Conservation (phyloP, 2,797 vertebrate species). For the Psittacula echo region DNA sequence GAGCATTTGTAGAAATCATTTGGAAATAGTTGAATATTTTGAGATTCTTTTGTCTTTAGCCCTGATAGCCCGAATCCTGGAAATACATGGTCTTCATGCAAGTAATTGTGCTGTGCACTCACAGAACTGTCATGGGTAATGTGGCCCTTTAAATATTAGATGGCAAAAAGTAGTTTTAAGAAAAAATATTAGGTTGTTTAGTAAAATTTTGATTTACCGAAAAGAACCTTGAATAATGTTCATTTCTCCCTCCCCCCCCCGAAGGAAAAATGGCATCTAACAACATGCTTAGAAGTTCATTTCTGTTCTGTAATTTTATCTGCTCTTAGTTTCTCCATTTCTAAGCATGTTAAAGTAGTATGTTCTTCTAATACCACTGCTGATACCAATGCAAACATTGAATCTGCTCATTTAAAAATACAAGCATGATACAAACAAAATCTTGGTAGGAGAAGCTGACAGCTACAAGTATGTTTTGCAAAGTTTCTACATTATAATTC, state of each 20-base stretch:
- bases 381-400: not conserved
- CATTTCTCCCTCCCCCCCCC: not conserved
- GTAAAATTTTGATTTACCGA: not conserved
- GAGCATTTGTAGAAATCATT: not conserved
- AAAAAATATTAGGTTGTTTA: not conserved
- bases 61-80: not conserved
- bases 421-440: not conserved
- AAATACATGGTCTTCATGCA: not conserved
- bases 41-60: not conserved
- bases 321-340: not conserved
- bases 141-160: not conserved
- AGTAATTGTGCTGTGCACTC: not conserved
- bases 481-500: constrained; percentile 52
- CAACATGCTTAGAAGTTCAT: not conserved
- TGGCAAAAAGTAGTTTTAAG: not conserved
- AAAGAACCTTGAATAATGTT: not conserved
- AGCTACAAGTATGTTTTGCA: constrained; percentile 14
- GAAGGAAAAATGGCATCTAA: not conserved
- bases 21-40: not conserved
- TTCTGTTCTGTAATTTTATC: not conserved
- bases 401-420: not conserved
- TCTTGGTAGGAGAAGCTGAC: constrained; percentile 6
- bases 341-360: not conserved
- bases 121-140: not conserved
- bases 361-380: not conserved